phyloP scores from a whole-genome alignment of 2,113 vertebrate genomes.

The Percopsis transmontana region DNA sequence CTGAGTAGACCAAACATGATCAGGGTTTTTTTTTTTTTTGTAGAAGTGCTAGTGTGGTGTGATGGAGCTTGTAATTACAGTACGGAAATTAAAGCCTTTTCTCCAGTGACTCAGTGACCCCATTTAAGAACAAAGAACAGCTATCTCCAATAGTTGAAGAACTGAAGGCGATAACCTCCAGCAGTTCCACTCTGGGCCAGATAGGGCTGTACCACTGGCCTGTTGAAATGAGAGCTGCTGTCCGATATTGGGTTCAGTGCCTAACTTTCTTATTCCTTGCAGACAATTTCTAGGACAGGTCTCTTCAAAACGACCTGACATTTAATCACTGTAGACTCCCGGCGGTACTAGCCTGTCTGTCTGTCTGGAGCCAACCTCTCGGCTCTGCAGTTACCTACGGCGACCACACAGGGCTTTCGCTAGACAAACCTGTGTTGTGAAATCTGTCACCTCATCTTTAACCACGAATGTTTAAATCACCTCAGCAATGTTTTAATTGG shows the following conservation, averaged over 20 bases:
- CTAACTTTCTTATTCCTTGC: constrained; percentile 30
- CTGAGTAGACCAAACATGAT: too few species aligned
- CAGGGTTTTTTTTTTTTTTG: too few species aligned
- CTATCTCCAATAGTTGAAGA: neutral
- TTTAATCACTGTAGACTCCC: constrained; percentile 67
- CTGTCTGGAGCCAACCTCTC: constrained; percentile 53
- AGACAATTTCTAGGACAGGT: constrained; percentile 53
- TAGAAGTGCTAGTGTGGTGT: too few species aligned
- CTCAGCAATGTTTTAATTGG: constrained; percentile 8
- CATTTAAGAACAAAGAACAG: neutral
- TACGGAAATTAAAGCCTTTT: neutral
- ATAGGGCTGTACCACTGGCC: neutral
- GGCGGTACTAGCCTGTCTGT: constrained; percentile 41
- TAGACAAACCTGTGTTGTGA: constrained; percentile 21
- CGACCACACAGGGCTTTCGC: constrained; percentile 29
- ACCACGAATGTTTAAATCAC: constrained; percentile 28
- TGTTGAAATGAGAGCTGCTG: constrained; percentile 26
- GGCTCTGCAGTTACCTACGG: constrained; percentile 54
- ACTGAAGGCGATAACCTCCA: neutral
- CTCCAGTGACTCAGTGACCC: neutral
- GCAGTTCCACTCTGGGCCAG: neutral
- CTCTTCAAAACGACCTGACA: constrained; percentile 57
- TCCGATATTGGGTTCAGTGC: constrained; percentile 28
- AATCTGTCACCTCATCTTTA: constrained; percentile 31
- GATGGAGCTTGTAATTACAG: too few species aligned